Conservation (phyloP, 2,797 vertebrate genomes). For the Silurus lanzhouensis region DNA sequence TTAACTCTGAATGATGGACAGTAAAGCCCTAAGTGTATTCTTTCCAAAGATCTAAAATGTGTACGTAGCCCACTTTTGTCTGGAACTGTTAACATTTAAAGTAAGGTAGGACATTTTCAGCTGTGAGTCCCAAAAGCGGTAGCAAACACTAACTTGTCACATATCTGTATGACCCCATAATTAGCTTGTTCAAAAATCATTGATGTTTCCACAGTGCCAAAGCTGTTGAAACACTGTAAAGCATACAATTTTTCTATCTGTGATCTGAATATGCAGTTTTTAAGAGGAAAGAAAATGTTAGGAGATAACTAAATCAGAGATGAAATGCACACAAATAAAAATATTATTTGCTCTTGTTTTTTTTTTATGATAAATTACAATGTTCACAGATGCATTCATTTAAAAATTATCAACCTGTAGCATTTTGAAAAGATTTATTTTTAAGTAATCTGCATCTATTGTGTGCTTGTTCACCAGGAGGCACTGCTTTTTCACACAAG, state of each 20-base stretch:
- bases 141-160: background rate
- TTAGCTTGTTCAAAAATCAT: background rate
- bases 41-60: no score
- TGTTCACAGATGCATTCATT: background rate
- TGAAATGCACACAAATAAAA: background rate
- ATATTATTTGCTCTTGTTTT: background rate
- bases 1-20: no score
- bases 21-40: no score
- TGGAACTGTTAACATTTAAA: no score
- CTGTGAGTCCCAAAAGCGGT: no score
- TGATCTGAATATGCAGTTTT: background rate
- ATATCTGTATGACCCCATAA: background rate
- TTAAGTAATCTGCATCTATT: no score
- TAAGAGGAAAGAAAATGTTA: background rate
- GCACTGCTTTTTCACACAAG: no score
- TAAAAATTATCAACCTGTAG: background rate
- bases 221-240: background rate
- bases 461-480: no score
- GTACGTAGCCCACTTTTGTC: no score
- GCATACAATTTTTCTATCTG: background rate
- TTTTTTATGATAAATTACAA: background rate
- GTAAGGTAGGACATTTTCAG: no score
- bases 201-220: background rate
- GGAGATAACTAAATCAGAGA: background rate
- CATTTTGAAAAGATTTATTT: background rate